phyloP scores from a whole-genome alignment of 2,797 vertebrate species.

The Peromyscus nudipes region DNA sequence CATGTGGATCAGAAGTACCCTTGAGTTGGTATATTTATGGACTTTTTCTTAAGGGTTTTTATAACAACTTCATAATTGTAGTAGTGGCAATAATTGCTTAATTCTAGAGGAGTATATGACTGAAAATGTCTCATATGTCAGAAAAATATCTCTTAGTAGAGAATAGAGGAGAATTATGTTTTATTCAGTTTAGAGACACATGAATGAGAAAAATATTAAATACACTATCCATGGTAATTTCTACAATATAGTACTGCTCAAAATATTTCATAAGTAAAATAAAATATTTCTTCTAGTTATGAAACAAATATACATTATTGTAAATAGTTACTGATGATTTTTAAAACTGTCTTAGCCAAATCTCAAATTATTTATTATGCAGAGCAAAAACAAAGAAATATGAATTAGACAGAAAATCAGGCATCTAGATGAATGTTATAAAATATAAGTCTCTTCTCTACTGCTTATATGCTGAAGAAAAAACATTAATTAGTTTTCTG shows the following conservation, averaged over 20 bases:
- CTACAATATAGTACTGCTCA: neutral
- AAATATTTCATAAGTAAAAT: neutral
- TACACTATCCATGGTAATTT: neutral
- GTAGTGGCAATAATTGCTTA: neutral
- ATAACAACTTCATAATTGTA: neutral
- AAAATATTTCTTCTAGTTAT: neutral
- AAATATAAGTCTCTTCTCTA: neutral
- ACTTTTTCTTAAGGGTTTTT: neutral
- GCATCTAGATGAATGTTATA: neutral
- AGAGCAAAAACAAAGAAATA: too few species aligned
- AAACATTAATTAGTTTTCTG: conserved; percentile 19
- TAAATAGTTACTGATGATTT: neutral
- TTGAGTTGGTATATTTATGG: neutral
- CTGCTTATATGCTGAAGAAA: neutral
- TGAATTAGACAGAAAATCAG: neutral
- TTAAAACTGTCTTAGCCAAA: neutral
- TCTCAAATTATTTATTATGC: neutral
- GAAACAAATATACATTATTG: neutral
- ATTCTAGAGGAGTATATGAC: neutral
- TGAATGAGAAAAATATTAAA: neutral
- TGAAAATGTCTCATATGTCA: neutral
- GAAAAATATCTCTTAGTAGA: neutral
- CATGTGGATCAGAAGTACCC: neutral
- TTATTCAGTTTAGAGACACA: neutral
- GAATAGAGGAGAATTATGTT: neutral